These are phyloP conservation scores for Archaeoteleia sp. DNA, from an alignment of 2,888 invertebrate species.

Conservation along the genomic window DNA sequence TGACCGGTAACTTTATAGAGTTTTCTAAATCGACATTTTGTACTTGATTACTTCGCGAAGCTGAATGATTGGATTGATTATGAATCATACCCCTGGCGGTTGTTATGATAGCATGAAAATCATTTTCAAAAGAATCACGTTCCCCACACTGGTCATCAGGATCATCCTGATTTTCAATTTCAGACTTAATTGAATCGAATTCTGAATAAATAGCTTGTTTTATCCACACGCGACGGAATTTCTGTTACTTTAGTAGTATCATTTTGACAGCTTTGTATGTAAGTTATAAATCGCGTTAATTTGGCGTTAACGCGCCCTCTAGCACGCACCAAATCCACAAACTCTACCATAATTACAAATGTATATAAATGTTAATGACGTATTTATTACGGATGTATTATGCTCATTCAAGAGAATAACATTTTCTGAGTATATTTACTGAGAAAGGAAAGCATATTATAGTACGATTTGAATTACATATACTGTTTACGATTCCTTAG, in stretches of 20 bases:
- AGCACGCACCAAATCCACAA: no score
- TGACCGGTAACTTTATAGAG: no score
- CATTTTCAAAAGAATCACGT: constrained; percentile 18
- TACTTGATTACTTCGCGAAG: neutral
- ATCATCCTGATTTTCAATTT: constrained; percentile 11
- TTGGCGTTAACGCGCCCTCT: constrained; percentile 13
- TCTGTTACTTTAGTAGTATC: constrained; percentile 1
- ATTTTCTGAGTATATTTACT: no score
- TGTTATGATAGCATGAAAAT: neutral
- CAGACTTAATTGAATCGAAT: constrained; percentile 11
- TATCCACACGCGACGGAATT: constrained; percentile 16
- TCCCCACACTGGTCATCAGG: neutral
- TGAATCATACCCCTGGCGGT: neutral
- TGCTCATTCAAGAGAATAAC: no score
- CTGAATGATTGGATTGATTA: no score
- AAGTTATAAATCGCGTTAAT: constrained; percentile 13
- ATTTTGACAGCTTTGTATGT: constrained; percentile 1
- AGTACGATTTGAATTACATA: no score
- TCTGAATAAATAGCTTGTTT: constrained; percentile 6
- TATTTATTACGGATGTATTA: no score
- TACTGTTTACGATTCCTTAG: no score
- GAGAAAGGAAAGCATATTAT: no score
- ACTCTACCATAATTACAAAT: no score
- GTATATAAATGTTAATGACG: no score
- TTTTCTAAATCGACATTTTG: constrained; percentile 9